Base-by-base conservation (phyloP, 53 echinoderm and acorn worm genomes). In the Luidia sarsii region DNA sequence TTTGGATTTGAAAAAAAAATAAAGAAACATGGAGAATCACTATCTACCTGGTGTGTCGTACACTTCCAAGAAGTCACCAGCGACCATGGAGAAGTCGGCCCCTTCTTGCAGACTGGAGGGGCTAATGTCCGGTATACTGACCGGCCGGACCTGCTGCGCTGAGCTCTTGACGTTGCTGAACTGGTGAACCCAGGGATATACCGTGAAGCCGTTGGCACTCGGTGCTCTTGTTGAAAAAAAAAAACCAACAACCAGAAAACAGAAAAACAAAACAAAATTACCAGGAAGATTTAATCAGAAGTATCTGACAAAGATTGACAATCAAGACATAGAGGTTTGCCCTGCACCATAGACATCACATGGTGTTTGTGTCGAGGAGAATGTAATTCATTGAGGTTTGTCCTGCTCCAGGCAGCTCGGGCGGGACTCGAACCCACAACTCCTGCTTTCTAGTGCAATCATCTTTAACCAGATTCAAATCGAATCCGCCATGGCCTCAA, bases 61-160 rank as follows among this genome's bases (percentile, higher is more conserved):
- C 5, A 95, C 89, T 67, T 95, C 95, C 35, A 95, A 55, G 39
- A 95, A 95, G 66, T 95, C 95, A 20, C 95, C 95, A 32, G 95
- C 95, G 15, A 92, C 88, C 92, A 95, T 95, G 48, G 95, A 92
- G 48, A 95, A 90, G 54, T 87, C 63, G 2, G 90, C 90, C 18
- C 67, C 68, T 6, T 65, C 65, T 20, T 88, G 88, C 13, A 95
- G 92, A 27, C 53, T 65, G n/a, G 83, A 73, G 22, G 95, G 92
- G 59, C 87, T 85, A 64, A 90, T 70, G 23, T 95, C 95, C 19
- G 95, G 95, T 34, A 95, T 81, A 16, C 60, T 68, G 43, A 95
- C 82, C 0, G 84, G 82, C 27, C 88, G 73, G 64, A 82, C 75
- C 54, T 95, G 95, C 59, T 95, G 82, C 14, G 60, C 65, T 4